Conservation (phyloP, 2,888 invertebrate species). For the Criorhina ranunculi region DNA sequence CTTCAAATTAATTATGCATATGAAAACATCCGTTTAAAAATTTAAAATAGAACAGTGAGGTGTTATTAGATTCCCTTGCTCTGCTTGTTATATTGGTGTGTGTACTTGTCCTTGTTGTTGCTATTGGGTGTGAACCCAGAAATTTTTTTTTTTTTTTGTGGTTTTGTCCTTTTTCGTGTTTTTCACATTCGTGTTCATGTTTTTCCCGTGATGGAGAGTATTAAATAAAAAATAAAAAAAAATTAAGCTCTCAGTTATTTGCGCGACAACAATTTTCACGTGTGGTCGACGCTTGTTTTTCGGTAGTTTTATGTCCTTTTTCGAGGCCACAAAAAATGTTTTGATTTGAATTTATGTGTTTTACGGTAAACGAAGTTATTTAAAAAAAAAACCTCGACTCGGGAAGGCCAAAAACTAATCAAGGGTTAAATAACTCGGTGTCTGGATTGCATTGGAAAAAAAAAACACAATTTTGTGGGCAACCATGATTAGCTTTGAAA, state of each 20-base stretch:
- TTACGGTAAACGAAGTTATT: conserved; percentile 66
- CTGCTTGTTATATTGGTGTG: conserved; percentile 15
- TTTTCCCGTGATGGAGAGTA: not conserved
- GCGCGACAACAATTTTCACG: conserved; percentile 69
- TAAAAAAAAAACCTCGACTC: conserved; percentile 17
- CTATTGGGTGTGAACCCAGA: conserved; percentile 47
- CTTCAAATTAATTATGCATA: conserved; percentile 69
- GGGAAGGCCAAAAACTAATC: conserved; percentile 39
- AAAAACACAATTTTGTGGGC: conserved; percentile 56
- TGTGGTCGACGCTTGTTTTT: conserved; percentile 63
- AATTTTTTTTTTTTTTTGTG: conserved; percentile 61
- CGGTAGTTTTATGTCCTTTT: conserved; percentile 57
- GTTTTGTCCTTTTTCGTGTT: conserved; percentile 44
- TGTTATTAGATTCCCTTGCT: conserved; percentile 47
- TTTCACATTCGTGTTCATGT: conserved; percentile 37
- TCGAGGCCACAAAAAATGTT: conserved; percentile 67
- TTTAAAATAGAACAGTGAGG: conserved; percentile 29
- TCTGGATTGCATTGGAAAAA: conserved; percentile 34
- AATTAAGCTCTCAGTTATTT: conserved; percentile 57
- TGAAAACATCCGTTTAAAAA: conserved; percentile 56
- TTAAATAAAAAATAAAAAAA: conserved; percentile 1
- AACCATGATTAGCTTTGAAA: conserved; percentile 70
- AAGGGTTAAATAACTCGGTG: conserved; percentile 55
- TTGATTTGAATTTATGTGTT: conserved; percentile 70
- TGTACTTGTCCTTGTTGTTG: conserved; percentile 25